Base-by-base conservation (phyloP, 2,888 invertebrate species). In the Idaea aversata region DNA sequence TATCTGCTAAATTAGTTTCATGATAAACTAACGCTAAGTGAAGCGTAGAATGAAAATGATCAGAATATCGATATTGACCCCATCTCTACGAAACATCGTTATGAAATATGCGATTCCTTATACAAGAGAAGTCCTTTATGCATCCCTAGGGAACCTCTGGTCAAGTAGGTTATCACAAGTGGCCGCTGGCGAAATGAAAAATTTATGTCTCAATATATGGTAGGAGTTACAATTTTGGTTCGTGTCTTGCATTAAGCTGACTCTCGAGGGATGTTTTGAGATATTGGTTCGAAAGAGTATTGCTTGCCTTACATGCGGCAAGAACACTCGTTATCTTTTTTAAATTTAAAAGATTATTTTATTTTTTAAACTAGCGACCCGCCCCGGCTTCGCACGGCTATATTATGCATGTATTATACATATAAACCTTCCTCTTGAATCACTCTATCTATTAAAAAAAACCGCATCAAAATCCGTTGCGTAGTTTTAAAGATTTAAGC, bases 41-140 rank as follows among this genome's bases (percentile, higher is more conserved):
- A 25, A 25, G 25, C 25, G 25, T 1, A 3, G 25, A 25, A 25
- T 25, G 25, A 25, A 25, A 25, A 25, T 25, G 25, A 25, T 25
- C 25, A 25, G 25, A 76, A 75, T 79, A 82, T 68, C 68, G 65
- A 69, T 63, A 68, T 66, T 16, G 3, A 36, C 61, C 77, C 70
- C 84, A 75, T 67, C 88, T 38, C 87, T 86, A 83, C 6, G 60
- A 70, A 72, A 69, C 76, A 75, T 79, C 83, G 81, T 89, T 92
- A 93, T 92, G 93, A 92, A 92, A 91, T 92, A 93, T 92, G 90
- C 88, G 93, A 91, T 91, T 91, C 90, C 91, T 93, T 91, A 91
- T 88, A 91, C 87, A 86, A 79, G 86, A 86, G 90, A 90, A 90
- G 92, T 93, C 92, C 87, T 93, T 92, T 93, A 93, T 93, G 92